Evolutionary conservation across 2,888 invertebrate genomes (phyloP), one percentile per base, ranked within the genome.

Genomic region (Eledona agricola): DNA sequence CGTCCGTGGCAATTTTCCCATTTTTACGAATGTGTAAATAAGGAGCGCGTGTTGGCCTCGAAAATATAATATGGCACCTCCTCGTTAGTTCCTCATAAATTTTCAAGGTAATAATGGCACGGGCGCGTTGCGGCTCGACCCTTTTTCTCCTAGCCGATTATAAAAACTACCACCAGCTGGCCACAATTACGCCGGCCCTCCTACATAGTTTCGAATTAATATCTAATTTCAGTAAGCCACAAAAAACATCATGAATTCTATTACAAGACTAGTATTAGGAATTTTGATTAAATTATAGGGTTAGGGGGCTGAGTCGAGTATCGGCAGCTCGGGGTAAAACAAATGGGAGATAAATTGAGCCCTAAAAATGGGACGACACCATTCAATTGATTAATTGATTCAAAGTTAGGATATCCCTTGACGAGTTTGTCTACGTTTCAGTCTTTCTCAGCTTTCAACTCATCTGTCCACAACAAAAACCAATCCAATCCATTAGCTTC

Each of bases 181-280:
- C 59, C 45, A 56, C 57, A 55, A 57, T 60, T 61, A 57, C 55
- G 34, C 28, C 17, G 34, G 60, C 61, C 64, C 66, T 63, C 66
- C 62, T 64, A 66, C 62, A 60, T 64, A 58, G 63, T 59, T 60
- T 55, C 53, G 57, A 62, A 64, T 63, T 64, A 64, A 60, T 62
- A 63, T 60, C 63, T 62, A 59, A 63, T 66, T 66, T 66, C 59
- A 46, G 43, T 61, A 57, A 55, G 51, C 45, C 55, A 57, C 54
- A 53, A 50, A 52, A 60, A 56, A 58, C 40, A 57, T 20, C n/a
- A 32, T 25, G 42, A 53, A 42, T 51, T 51, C 51, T 43, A 51
- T 51, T 51, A 51, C 15, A 26, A 28, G 19, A 25, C 42, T 28
- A 43, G 32, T 35, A 51, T 51, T 51, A 51, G 35, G 42, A 29